Percentiles rank a stretch among this genome's conserved stretches.
These are phyloP conservation scores for Crocidura indochinensis DNA, from an alignment of 2,797 vertebrate species.

Conservation along the genomic window DNA sequence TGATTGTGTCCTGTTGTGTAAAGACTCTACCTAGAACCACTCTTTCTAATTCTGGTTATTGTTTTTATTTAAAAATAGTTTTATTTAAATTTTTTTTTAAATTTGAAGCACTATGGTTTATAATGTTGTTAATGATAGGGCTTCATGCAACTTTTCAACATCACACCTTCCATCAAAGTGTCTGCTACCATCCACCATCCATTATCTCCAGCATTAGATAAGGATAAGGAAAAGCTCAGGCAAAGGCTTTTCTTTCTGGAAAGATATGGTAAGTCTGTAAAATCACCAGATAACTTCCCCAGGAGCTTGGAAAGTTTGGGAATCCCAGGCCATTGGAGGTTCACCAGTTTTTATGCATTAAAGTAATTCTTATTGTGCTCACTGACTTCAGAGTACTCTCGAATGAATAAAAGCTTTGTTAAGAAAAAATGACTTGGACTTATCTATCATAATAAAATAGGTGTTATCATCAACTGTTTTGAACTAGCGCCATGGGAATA, in stretches of 20 bases:
- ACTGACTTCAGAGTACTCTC: background rate
- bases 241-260: no score
- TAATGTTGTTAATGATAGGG: no score
- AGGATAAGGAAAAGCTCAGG: background rate
- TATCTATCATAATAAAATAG: background rate
- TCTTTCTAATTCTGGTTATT: background rate
- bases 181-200: no score
- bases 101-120: no score
- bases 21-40: background rate
- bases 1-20: background rate
- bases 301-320: background rate
- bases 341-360: background rate
- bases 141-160: no score
- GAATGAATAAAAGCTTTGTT: background rate
- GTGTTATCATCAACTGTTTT: constrained; percentile 61
- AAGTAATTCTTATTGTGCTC: background rate
- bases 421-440: constrained; percentile 40
- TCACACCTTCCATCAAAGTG: no score
- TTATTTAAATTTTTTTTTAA: no score
- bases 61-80: background rate
- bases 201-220: background rate
- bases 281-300: no score
- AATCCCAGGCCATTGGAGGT: background rate
- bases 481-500: constrained; percentile 75
- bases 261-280: background rate